These are phyloP conservation scores for Bryconaethiops microstoma DNA, from an alignment of 2,797 vertebrate species.

Conservation along the genomic window DNA sequence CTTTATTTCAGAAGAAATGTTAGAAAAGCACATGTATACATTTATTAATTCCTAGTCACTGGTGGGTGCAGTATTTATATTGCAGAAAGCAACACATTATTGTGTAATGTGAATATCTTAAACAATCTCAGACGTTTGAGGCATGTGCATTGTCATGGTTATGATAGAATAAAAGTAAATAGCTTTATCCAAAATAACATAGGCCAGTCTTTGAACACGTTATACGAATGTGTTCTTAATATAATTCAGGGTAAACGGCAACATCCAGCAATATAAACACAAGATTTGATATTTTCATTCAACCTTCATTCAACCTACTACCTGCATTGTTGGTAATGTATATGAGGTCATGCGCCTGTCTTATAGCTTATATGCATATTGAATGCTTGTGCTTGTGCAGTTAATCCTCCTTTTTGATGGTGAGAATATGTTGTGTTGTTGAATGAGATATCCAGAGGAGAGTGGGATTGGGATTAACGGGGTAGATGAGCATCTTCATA, in stretches of 20 bases:
- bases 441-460: not conserved
- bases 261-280: too few species aligned
- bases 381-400: slow-evolving; percentile 14
- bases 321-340: not conserved
- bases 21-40: too few species aligned
- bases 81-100: not conserved
- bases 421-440: slow-evolving; percentile 6
- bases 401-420: slow-evolving; percentile 3
- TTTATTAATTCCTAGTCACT: too few species aligned
- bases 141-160: not conserved
- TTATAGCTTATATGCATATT: slow-evolving; percentile 10
- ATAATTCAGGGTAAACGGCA: too few species aligned
- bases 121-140: too few species aligned
- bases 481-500: slow-evolving; percentile 12
- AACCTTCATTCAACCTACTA: not conserved
- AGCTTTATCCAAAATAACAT: not conserved
- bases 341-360: slow-evolving; percentile 5
- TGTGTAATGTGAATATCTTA: not conserved
- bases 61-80: too few species aligned
- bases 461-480: slow-evolving; percentile 16
- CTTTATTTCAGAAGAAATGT: too few species aligned
- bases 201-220: not conserved
- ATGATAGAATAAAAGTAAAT: not conserved
- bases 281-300: too few species aligned
- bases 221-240: not conserved